phyloP scores from a whole-genome alignment of 2,113 vertebrate species.

The Syrrhaptes paradoxus region DNA sequence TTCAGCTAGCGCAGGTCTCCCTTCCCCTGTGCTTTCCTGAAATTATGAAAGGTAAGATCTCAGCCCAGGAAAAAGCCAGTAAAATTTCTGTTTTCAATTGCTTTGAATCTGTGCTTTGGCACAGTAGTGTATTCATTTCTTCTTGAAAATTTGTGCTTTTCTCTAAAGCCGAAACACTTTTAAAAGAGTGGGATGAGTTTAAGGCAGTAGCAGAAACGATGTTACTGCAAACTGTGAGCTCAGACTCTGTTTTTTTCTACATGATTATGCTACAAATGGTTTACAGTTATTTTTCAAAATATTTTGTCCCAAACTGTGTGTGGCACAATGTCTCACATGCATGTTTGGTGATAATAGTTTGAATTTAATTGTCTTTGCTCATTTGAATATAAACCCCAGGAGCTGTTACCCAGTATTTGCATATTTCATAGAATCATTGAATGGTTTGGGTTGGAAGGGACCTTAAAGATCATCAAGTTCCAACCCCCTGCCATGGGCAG shows the following conservation, averaged over 20 bases:
- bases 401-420: neutral
- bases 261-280: neutral
- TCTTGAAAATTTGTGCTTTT: neutral
- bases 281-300: neutral
- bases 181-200: neutral
- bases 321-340: neutral
- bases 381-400: neutral
- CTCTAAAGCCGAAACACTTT: neutral
- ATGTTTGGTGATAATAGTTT: neutral
- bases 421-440: too few species aligned
- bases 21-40: neutral
- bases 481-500: too few species aligned
- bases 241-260: neutral
- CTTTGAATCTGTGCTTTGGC: neutral
- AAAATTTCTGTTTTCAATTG: neutral
- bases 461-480: too few species aligned
- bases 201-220: neutral
- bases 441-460: too few species aligned
- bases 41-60: neutral
- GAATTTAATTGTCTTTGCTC: neutral
- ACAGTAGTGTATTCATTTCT: neutral
- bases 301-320: neutral
- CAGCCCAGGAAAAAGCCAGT: neutral
- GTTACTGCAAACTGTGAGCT: neutral
- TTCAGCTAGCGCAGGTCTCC: neutral